Conservation (phyloP, 2,113 vertebrate species). For the Turnix velox region DNA sequence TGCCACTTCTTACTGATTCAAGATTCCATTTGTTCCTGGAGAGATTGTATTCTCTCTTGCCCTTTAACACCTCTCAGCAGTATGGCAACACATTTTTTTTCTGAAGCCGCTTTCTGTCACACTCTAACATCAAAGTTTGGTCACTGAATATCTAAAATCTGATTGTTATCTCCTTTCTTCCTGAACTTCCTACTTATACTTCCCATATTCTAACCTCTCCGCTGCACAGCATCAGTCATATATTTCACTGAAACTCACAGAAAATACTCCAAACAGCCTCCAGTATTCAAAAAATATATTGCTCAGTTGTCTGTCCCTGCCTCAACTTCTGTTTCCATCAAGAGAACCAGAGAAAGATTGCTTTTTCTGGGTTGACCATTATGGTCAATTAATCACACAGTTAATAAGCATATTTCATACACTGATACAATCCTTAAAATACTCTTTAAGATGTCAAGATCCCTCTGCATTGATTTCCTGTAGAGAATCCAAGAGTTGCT, state of each 20-base stretch:
- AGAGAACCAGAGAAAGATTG: neutral
- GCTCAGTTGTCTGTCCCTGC: neutral
- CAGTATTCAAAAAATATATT: neutral
- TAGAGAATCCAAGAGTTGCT: neutral
- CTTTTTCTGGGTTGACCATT: neutral
- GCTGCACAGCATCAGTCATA: neutral
- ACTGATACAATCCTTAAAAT: neutral
- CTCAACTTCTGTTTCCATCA: neutral
- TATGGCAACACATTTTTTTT: neutral
- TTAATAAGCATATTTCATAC: neutral
- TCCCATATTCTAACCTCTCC: neutral
- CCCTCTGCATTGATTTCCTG: neutral
- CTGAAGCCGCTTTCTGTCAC: neutral
- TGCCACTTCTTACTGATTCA: slow-evolving; percentile 13
- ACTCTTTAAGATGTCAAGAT: neutral
- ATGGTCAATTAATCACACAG: neutral
- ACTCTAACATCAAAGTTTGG: neutral
- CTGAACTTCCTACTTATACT: neutral
- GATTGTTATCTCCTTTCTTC: neutral
- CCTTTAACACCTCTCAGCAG: neutral
- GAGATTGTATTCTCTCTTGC: neutral
- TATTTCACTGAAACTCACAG: neutral
- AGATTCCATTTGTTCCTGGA: neutral
- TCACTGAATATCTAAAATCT: neutral
- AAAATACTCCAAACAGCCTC: neutral